phyloP scores from a whole-genome alignment of 2,113 vertebrate species.

The Phycodurus eques region DNA sequence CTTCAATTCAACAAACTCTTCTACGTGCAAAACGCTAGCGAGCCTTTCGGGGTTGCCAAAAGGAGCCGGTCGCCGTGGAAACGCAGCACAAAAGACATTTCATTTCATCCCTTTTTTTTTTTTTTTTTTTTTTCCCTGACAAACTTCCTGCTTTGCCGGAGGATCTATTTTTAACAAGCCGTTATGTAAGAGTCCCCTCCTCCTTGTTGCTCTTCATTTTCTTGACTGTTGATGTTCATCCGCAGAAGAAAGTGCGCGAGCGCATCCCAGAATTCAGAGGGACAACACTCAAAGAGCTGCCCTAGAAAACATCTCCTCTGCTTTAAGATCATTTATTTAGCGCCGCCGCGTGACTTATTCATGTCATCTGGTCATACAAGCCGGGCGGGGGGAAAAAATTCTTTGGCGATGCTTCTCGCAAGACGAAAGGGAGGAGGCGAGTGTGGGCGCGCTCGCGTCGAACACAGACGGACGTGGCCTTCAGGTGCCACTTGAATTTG shows the following conservation, averaged over 20 bases:
- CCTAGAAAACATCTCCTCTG: conserved; percentile 36
- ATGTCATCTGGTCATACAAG: conserved; percentile 8
- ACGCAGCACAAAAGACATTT: conserved; percentile 66
- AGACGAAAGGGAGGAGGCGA: conserved; percentile 17
- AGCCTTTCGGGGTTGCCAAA: conserved; percentile 42
- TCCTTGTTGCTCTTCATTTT: conserved; percentile 23
- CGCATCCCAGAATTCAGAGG: background rate
- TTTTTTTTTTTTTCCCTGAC: conserved; percentile 25
- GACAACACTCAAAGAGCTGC: background rate
- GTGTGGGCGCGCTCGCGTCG: background rate
- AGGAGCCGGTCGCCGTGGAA: conserved; percentile 73
- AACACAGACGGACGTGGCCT: too few species aligned
- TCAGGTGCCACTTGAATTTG: too few species aligned
- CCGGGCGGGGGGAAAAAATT: background rate
- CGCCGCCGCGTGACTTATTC: conserved; percentile 34
- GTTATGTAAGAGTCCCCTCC: conserved; percentile 66
- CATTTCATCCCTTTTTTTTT: conserved; percentile 47
- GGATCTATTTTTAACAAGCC: conserved; percentile 68
- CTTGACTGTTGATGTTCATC: conserved; percentile 21
- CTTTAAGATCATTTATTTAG: conserved; percentile 34
- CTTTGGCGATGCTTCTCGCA: background rate
- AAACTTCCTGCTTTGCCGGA: conserved; percentile 53
- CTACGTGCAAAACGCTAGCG: conserved; percentile 31
- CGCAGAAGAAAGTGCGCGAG: background rate
- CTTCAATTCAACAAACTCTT: conserved; percentile 17